Conservation (phyloP, 2,888 invertebrate genomes). For the Seira musarum region DNA sequence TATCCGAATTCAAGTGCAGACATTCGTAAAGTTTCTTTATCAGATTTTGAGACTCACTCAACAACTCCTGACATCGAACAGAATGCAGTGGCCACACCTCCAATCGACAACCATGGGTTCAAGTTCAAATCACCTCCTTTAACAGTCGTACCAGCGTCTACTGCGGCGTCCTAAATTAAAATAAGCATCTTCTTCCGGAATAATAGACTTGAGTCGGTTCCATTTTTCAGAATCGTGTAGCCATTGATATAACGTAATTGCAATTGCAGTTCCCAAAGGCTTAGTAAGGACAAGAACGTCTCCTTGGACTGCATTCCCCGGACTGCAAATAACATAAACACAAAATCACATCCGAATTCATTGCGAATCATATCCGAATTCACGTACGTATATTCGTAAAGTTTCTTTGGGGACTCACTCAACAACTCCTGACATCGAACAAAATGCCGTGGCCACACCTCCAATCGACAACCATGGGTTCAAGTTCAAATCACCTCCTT, state of each 20-base stretch:
- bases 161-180: slow-evolving; percentile 41
- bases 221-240: slow-evolving; percentile 82
- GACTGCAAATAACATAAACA: slow-evolving; percentile 74
- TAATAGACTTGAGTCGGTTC: slow-evolving; percentile 76
- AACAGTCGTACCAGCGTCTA: slow-evolving; percentile 49
- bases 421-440: slow-evolving; percentile 48
- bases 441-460: slow-evolving; percentile 44
- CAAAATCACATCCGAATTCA: no score
- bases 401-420: no score
- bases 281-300: slow-evolving; percentile 91
- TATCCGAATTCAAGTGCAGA: not conserved
- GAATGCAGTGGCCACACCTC: slow-evolving; percentile 44
- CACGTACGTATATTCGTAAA: no score
- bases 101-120: slow-evolving; percentile 49
- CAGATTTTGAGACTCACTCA: no score
- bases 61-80: slow-evolving; percentile 53
- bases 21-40: no score
- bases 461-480: slow-evolving; percentile 50
- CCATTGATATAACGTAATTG: slow-evolving; percentile 91
- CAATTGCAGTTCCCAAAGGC: slow-evolving; percentile 89
- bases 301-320: slow-evolving; percentile 87
- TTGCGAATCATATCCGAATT: no score
- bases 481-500: slow-evolving; percentile 48
- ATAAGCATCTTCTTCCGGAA: not conserved
- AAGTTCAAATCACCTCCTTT: slow-evolving; percentile 49